A percentile compares a stretch with the other conserved stretches of the same genome.
Conservation (phyloP, 2,888 invertebrate genomes). For the Aleiodes alternator region DNA sequence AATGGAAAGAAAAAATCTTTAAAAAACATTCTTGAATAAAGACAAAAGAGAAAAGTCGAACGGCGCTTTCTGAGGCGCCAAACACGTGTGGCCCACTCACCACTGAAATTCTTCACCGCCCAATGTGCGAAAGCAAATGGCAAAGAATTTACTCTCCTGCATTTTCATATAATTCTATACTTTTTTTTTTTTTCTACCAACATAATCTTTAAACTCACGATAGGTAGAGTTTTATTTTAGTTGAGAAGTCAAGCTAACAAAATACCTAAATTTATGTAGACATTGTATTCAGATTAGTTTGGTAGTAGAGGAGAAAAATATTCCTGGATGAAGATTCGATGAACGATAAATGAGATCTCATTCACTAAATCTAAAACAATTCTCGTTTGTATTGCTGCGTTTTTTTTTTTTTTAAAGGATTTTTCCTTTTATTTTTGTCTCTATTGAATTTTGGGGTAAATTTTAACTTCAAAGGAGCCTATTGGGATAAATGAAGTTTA, state of each 20-base stretch:
- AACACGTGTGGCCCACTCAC: slow-evolving; percentile 37
- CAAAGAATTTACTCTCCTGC: background rate
- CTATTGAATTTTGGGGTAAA: background rate
- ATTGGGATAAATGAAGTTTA: no score
- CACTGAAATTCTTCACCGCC: slow-evolving; percentile 1
- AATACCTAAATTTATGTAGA: slow-evolving; percentile 51
- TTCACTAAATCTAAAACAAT: background rate
- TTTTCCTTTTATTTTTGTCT: no score
- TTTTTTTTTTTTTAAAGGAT: background rate
- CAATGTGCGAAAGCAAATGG: background rate
- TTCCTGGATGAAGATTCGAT: slow-evolving; percentile 2
- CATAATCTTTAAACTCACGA: no score
- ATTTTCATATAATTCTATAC: no score
- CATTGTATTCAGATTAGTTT: slow-evolving; percentile 58
- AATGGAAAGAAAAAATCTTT: slow-evolving; percentile 8
- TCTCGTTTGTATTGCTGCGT: slow-evolving; percentile 17
- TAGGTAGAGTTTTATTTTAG: slow-evolving; percentile 5
- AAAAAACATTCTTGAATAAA: background rate
- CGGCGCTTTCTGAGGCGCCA: slow-evolving; percentile 34
- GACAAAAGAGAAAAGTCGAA: background rate
- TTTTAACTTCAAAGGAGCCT: background rate
- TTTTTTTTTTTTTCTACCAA: no score
- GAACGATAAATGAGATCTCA: slow-evolving; percentile 28
- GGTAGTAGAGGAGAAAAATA: background rate
- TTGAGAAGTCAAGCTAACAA: background rate